These are phyloP conservation scores for Copsychus sechellarum DNA, from an alignment of 2,113 vertebrate species.

Conservation along the genomic window DNA sequence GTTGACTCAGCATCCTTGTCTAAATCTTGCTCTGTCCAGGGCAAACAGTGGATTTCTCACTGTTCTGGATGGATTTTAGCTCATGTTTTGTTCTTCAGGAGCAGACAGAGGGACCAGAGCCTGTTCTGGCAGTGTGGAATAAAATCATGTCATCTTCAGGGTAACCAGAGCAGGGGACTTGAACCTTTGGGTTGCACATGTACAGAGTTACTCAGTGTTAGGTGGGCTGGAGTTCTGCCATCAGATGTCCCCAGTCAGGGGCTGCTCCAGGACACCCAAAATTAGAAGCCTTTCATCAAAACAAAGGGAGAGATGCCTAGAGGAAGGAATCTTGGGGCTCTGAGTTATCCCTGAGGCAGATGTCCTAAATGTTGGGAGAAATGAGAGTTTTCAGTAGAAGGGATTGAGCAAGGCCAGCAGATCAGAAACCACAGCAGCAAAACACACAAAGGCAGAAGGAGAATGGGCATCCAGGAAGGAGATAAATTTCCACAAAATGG, in stretches of 20 bases:
- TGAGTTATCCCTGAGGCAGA: neutral
- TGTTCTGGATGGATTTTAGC: neutral
- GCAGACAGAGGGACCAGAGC: neutral
- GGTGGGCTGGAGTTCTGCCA: neutral
- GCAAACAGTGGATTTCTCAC: neutral
- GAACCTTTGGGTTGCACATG: neutral
- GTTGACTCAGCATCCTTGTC: neutral
- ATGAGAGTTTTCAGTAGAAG: neutral
- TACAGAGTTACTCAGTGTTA: neutral
- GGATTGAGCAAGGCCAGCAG: neutral
- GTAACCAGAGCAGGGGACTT: neutral
- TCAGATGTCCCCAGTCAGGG: neutral
- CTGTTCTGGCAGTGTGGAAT: neutral
- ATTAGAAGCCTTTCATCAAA: neutral
- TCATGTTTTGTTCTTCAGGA: neutral
- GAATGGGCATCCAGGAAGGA: neutral
- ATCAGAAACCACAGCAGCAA: neutral
- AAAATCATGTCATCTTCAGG: neutral
- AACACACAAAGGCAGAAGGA: neutral
- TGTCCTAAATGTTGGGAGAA: neutral
- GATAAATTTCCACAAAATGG: neutral
- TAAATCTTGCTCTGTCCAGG: neutral
- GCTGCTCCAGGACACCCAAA: neutral
- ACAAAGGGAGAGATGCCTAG: neutral
- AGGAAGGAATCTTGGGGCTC: neutral